Conservation (phyloP, 2,113 vertebrate species). For the Callithrix jacchus region DNA sequence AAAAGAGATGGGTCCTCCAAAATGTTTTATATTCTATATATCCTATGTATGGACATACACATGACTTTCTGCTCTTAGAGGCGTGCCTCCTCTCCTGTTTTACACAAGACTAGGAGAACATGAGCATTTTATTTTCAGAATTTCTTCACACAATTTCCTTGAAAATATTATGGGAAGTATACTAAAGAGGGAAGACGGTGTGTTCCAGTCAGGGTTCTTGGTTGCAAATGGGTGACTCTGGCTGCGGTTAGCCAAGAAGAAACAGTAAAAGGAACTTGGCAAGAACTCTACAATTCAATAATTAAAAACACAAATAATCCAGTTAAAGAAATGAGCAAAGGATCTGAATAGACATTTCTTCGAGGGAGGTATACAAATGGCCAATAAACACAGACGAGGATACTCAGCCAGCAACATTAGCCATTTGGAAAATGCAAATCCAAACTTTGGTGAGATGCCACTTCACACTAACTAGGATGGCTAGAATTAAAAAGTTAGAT, state of each 20-base stretch:
- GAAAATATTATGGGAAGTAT: not conserved
- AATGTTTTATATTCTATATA: not conserved
- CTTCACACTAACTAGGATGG: not conserved
- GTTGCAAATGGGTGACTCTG: not conserved
- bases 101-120: not conserved
- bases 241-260: conserved; percentile 7
- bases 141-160: not conserved
- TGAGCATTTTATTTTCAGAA: not conserved
- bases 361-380: not conserved
- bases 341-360: not conserved
- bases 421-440: not conserved
- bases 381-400: not conserved
- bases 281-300: not conserved
- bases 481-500: not conserved
- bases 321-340: not conserved
- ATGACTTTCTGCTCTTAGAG: not conserved
- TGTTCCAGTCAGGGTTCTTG: not conserved
- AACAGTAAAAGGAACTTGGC: not conserved
- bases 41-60: not conserved
- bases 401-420: not conserved
- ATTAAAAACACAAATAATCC: not conserved
- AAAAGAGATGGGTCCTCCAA: not conserved
- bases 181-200: not conserved
- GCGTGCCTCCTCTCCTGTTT: not conserved
- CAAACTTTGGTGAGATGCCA: not conserved